phyloP scores from a whole-genome alignment of 2,888 invertebrate genomes.

The Artemia sinica region DNA sequence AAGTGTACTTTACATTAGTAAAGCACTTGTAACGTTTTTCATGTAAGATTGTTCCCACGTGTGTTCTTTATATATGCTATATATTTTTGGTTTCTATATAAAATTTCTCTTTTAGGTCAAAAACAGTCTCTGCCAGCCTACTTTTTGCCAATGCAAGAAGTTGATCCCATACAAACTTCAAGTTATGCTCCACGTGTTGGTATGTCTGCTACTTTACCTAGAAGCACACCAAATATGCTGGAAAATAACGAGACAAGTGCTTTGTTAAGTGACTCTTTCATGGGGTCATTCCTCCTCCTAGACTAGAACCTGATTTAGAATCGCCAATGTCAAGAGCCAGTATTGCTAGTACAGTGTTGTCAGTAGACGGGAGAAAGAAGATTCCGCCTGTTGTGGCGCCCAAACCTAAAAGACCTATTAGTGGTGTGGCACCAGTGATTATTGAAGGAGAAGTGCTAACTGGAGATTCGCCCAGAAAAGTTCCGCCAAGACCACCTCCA shows the following conservation, averaged over 20 bases:
- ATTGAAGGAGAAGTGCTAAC: slow-evolving; percentile 14
- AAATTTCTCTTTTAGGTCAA: not conserved
- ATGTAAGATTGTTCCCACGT: too few relatives aligned
- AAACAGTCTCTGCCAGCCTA: slow-evolving; percentile 20
- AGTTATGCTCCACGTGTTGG: slow-evolving; percentile 6
- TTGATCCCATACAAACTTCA: slow-evolving; percentile 17
- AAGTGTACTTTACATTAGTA: too few relatives aligned
- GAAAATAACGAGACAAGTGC: not conserved
- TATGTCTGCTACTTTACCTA: slow-evolving; percentile 14
- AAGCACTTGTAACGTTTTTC: too few relatives aligned
- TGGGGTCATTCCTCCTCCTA: not conserved
- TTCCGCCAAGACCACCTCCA: slow-evolving; percentile 28
- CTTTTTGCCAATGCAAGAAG: slow-evolving; percentile 21
- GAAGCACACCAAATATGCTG: slow-evolving; percentile 21
- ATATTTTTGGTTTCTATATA: too few relatives aligned
- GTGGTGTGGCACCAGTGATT: slow-evolving; percentile 2
- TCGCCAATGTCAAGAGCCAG: slow-evolving; percentile 11
- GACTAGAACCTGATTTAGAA: not conserved
- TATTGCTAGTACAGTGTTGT: not conserved
- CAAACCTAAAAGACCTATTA: slow-evolving; percentile 12
- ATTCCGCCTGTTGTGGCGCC: slow-evolving; percentile 19
- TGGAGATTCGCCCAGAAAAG: slow-evolving; percentile 26
- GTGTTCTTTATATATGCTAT: too few relatives aligned
- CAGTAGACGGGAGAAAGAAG: slow-evolving; percentile 18
- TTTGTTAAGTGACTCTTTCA: slow-evolving; percentile 12